Base-by-base conservation (phyloP, 2,888 invertebrate species). In the Sacculina carcini region DNA sequence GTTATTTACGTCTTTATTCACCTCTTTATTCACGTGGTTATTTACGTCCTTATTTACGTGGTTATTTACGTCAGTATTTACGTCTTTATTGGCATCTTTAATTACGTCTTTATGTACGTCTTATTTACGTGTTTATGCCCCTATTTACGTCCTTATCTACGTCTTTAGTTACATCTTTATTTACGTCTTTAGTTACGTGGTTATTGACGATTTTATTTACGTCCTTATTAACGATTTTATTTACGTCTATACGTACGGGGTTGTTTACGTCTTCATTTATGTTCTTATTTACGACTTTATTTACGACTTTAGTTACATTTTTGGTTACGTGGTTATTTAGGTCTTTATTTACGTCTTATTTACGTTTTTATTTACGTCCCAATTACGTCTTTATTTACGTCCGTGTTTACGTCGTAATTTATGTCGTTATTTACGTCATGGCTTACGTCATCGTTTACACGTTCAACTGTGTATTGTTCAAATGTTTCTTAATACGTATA, bases 21-120 rank as follows among this genome's bases (percentile, higher is more conserved):
- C n/a, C n/a, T n/a, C n/a, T n/a, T n/a, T n/a, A n/a, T n/a, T n/a
- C n/a, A n/a, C n/a, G n/a, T n/a, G n/a, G n/a, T n/a, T n/a, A n/a
- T n/a, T n/a, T n/a, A n/a, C n/a, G n/a, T n/a, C n/a, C n/a, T n/a
- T n/a, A n/a, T n/a, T n/a, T n/a, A n/a, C n/a, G n/a, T n/a, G n/a
- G n/a, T n/a, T n/a, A n/a, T n/a, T n/a, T n/a, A n/a, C n/a, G n/a
- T n/a, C n/a, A n/a, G n/a, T n/a, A n/a, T n/a, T n/a, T n/a, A n/a
- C n/a, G n/a, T n/a, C 31, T 52, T 55, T 31, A 50, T 48, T 26
- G 36, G 38, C 31, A 26, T 36, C 21, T 9, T 38, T 38, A 2
- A 46, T 28, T 14, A 46, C 6, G 16, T 23, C 46, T 12, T 3
- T 19, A 14, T 14, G 19, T 23, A n/a, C 14, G 16, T 46, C 24